phyloP scores from a whole-genome alignment of 2,888 invertebrate genomes.

The Abscondita cerata region DNA sequence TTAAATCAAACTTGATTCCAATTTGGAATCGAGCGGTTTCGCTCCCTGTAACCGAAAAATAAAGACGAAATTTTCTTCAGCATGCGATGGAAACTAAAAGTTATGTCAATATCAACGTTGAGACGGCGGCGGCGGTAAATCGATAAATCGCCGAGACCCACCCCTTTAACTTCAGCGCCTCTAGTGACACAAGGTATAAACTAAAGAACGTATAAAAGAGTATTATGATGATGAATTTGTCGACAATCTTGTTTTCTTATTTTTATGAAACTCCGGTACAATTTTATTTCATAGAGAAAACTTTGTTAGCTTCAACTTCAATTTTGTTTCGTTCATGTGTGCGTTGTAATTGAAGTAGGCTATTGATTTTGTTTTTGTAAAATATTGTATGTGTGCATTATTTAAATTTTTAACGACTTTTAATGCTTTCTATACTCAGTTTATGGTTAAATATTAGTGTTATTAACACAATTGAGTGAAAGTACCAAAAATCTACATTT shows the following conservation, averaged over 20 bases:
- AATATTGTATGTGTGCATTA: too few relatives aligned
- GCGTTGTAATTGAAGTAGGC: too few relatives aligned
- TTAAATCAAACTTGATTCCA: neutral
- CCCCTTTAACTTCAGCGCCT: slow-evolving; percentile 34
- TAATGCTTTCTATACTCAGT: too few relatives aligned
- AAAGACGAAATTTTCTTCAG: too few relatives aligned
- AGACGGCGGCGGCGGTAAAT: slow-evolving; percentile 34
- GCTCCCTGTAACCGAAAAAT: slow-evolving; percentile 17
- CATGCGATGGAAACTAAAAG: slow-evolving; percentile 33
- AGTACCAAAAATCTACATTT: too few relatives aligned
- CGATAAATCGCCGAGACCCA: slow-evolving; percentile 29
- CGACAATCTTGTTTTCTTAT: slow-evolving; percentile 24
- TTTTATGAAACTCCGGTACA: slow-evolving; percentile 7
- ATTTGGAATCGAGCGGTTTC: slow-evolving; percentile 20
- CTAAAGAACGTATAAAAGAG: slow-evolving; percentile 17
- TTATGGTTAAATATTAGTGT: too few relatives aligned
- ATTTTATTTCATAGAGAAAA: too few relatives aligned
- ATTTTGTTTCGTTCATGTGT: too few relatives aligned
- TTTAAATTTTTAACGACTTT: too few relatives aligned
- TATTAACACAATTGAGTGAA: too few relatives aligned
- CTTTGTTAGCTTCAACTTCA: too few relatives aligned
- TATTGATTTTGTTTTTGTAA: too few relatives aligned
- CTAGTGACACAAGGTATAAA: slow-evolving; percentile 21
- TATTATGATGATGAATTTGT: slow-evolving; percentile 30
- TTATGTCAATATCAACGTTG: slow-evolving; percentile 34